phyloP scores from a whole-genome alignment of 2,888 invertebrate species.

The Troilus luridus region DNA sequence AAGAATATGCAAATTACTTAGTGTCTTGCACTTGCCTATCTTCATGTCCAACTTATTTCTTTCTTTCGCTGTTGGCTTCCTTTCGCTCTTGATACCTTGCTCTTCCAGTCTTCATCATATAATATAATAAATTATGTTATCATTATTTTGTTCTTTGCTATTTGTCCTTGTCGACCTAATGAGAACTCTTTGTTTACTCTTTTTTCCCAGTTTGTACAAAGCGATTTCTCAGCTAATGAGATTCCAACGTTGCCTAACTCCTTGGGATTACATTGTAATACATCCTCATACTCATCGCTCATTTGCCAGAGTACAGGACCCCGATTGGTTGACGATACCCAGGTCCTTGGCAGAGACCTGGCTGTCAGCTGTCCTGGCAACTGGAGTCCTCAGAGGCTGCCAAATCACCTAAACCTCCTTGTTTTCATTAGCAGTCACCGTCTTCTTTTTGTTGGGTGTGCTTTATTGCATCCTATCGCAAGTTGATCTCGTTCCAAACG shows the following conservation, averaged over 20 bases:
- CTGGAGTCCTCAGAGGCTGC: background rate
- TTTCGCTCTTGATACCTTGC: no score
- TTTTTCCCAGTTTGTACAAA: no score
- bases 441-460: background rate
- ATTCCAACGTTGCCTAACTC: background rate
- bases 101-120: no score
- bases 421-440: constrained; percentile 15
- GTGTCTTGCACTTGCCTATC: no score
- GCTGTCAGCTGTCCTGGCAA: background rate
- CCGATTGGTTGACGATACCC: background rate
- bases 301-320: background rate
- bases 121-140: no score
- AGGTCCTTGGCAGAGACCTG: background rate
- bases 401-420: constrained; percentile 48
- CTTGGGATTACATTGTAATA: background rate
- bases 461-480: background rate
- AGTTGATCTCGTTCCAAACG: background rate
- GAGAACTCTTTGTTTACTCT: no score
- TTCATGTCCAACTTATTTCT: no score
- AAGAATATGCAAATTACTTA: no score
- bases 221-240: background rate
- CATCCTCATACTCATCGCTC: background rate
- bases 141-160: no score
- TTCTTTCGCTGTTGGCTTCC: no score
- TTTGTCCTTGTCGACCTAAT: no score